Evolutionary conservation across 2,797 vertebrate genomes (phyloP).

Genomic region (Clarias fuscus): DNA sequence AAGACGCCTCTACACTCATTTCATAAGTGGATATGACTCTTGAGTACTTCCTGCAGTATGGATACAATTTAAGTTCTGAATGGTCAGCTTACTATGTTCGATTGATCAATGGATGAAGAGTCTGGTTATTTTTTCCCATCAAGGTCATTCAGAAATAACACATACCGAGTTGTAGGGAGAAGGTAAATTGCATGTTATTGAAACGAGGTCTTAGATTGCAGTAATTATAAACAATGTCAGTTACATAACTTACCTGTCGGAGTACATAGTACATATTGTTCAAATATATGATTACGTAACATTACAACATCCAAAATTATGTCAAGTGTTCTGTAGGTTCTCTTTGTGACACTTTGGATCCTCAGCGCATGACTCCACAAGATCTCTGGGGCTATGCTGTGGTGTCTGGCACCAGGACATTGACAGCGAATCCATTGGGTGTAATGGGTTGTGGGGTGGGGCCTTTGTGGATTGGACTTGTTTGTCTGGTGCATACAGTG

Average conservation of each 20-base stretch:
- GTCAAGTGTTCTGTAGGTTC: too few relatives aligned
- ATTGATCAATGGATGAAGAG: neutral
- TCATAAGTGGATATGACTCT: neutral
- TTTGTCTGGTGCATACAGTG: too few relatives aligned
- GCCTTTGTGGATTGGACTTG: too few relatives aligned
- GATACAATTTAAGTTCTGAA: neutral
- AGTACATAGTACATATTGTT: neutral
- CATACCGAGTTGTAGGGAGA: neutral
- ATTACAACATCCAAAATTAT: too few relatives aligned
- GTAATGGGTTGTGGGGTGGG: too few relatives aligned
- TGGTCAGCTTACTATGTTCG: neutral
- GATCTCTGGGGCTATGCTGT: too few relatives aligned
- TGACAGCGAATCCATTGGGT: too few relatives aligned
- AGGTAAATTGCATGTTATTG: neutral
- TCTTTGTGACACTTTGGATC: too few relatives aligned
- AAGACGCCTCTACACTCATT: neutral
- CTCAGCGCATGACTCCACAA: too few relatives aligned
- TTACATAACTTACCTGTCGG: neutral
- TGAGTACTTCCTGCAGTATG: neutral
- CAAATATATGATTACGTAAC: too few relatives aligned
- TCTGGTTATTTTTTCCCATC: neutral
- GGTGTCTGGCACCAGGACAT: too few relatives aligned
- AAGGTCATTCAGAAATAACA: neutral
- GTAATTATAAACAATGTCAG: neutral
- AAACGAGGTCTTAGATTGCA: neutral